phyloP scores from a whole-genome alignment of 2,113 vertebrate genomes.

The Melanotaenia duboulayi region DNA sequence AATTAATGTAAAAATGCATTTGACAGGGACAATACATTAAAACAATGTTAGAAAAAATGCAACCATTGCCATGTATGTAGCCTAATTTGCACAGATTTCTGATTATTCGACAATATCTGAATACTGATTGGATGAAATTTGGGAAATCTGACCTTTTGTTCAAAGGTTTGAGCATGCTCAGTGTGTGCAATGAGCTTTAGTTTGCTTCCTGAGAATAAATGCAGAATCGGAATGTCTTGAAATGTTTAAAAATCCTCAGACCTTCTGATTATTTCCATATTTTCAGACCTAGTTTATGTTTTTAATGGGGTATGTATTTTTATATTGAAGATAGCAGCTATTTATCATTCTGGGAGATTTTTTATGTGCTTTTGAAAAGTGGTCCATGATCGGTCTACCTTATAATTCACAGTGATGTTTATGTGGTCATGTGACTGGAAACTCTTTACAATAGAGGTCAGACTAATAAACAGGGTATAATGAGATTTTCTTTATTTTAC shows the following conservation, averaged over 20 bases:
- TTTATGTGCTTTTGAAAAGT: neutral
- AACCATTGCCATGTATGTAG: too few relatives aligned
- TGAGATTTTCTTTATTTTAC: slow-evolving; percentile 5
- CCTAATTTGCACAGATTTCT: too few relatives aligned
- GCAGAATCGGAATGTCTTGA: neutral
- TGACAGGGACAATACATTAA: too few relatives aligned
- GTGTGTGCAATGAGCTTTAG: neutral
- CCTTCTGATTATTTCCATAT: neutral
- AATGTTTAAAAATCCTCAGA: neutral
- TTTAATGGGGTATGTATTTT: too few relatives aligned
- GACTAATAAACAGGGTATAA: neutral
- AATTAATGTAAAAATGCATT: too few relatives aligned
- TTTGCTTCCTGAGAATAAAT: neutral
- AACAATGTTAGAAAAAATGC: too few relatives aligned
- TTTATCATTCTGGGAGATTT: neutral
- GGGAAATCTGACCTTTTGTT: too few relatives aligned
- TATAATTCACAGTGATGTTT: neutral
- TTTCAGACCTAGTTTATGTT: too few relatives aligned
- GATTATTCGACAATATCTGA: too few relatives aligned
- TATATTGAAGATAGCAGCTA: too few relatives aligned
- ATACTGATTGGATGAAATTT: too few relatives aligned
- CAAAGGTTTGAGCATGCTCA: too few relatives aligned
- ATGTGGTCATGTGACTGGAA: neutral
- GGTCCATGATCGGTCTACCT: neutral
- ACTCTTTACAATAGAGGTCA: slow-evolving; percentile 3